Base-by-base conservation (phyloP, 1,140 invertebrate genomes). In the Psilanteris sp. region DNA sequence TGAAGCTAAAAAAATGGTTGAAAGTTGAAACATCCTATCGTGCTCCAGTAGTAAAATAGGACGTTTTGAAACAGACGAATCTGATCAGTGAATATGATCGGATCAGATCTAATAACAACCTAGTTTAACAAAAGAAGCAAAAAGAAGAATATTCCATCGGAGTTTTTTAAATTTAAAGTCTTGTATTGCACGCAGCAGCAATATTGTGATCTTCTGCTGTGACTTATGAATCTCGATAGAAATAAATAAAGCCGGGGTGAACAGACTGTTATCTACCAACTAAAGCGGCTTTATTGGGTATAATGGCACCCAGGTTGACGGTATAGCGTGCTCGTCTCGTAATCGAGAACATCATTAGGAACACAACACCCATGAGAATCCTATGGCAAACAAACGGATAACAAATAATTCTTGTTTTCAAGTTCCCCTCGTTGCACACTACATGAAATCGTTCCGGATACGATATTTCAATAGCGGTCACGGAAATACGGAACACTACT, bases 371-470 rank as follows among this genome's bases (percentile, higher is more conserved):
- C 64, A 68, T 68, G 64, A 54, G 64, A 70, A 70, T 31, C 31
- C 36, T 4, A 29, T 36, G 44, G 44, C 36, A 20, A 31, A 9
- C 41, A 32, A 16, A 31, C 22, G 1, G 24, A 39, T 43, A 34
- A 11, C 57, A 57, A 50, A 50, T 59, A 11, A 34, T 22, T 32
- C 54, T 50, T 16, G 14, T 54, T 66, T 66, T 54, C 61, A 13
- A 31, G 64, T 57, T 57, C 64, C 44, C 41, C 46, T 46, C 27
- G 36, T 11, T 66, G 46, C 37, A 39, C 43, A 7, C 44, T 3
- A 44, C 44, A 55, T 46, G 52, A 46, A 41, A 70, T 36, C 54
- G 54, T 44, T 59, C 54, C 66, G 66, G 66, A 70, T 70, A 70
- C 54, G 14, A 52, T 70, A 50, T 46, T 70, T 70, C 66, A 43